These are phyloP conservation scores for Loxodonta africana DNA, from an alignment of 2,113 vertebrate genomes.

Conservation along the genomic window DNA sequence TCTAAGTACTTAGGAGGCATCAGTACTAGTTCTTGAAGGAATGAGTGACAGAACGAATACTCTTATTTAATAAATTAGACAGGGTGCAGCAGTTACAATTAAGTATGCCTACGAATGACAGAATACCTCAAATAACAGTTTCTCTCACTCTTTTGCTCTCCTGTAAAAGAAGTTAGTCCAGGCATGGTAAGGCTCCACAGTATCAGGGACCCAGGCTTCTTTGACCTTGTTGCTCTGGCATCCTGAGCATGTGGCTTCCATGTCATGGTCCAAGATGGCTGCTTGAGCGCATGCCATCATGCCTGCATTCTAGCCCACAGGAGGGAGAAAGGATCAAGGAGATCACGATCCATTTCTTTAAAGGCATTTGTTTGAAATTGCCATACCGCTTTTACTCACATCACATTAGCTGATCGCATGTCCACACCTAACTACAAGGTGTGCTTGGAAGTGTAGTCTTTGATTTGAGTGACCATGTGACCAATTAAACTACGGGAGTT, in stretches of 20 bases:
- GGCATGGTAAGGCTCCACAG: background rate
- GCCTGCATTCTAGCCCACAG: background rate
- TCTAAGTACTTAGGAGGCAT: background rate
- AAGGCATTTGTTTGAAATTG: background rate
- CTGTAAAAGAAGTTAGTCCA: background rate
- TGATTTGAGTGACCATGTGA: background rate
- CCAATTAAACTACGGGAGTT: background rate
- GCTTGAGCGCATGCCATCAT: background rate
- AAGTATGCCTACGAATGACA: background rate
- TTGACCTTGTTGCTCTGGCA: background rate
- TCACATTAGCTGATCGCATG: background rate
- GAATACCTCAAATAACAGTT: background rate
- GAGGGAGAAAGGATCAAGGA: background rate
- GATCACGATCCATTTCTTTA: background rate
- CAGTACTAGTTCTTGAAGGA: background rate
- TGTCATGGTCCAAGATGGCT: background rate
- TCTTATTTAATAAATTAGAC: background rate
- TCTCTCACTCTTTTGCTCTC: background rate
- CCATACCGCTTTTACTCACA: background rate
- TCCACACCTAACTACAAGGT: background rate
- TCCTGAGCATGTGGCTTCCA: background rate
- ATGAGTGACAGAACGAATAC: background rate
- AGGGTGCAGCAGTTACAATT: background rate
- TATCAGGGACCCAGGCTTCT: background rate
- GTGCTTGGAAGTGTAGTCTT: background rate